Percentiles rank a stretch among this genome's conserved stretches.
Conservation (phyloP, 1,140 invertebrate genomes). For the Drosophila mojavensis region DNA sequence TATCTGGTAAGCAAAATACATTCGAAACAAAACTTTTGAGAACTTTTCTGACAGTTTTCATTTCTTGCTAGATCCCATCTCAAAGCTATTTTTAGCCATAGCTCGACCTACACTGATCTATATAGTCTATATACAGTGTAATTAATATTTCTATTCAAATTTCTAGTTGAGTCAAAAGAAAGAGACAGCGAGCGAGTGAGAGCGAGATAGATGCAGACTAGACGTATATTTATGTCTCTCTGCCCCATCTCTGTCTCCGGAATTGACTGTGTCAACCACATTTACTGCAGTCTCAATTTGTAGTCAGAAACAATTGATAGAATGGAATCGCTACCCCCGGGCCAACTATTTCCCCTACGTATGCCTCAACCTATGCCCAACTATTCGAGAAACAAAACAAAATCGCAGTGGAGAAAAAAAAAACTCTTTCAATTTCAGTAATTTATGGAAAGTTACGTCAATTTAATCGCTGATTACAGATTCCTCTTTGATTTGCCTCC, state of each 20-base stretch:
- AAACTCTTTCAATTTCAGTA: conserved; percentile 36
- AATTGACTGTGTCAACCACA: conserved; percentile 11
- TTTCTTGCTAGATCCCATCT: too few relatives aligned
- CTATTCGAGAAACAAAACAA: not conserved
- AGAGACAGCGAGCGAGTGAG: not conserved
- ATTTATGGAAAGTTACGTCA: conserved; percentile 33
- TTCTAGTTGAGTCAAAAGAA: too few relatives aligned
- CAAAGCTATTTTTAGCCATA: not conserved
- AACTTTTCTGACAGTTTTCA: too few relatives aligned
- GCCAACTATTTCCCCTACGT: not conserved
- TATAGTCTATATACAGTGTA: not conserved
- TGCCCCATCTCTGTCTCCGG: not conserved
- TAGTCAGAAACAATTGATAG: conserved; percentile 31
- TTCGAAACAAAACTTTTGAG: too few relatives aligned
- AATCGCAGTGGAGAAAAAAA: too few relatives aligned
- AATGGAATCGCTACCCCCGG: not conserved
- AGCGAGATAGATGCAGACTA: not conserved
- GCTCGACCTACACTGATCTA: conserved; percentile 23
- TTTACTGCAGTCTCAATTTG: not conserved
- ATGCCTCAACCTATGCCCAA: not conserved
- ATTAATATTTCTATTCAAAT: too few relatives aligned
- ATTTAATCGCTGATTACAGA: conserved; percentile 50
- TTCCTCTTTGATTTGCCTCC: conserved; percentile 42
- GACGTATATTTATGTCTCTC: not conserved
- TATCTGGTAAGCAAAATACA: too few relatives aligned